These are phyloP conservation scores for Dyspetes luteomarginatus DNA, from an alignment of 2,888 invertebrate genomes.

Conservation along the genomic window DNA sequence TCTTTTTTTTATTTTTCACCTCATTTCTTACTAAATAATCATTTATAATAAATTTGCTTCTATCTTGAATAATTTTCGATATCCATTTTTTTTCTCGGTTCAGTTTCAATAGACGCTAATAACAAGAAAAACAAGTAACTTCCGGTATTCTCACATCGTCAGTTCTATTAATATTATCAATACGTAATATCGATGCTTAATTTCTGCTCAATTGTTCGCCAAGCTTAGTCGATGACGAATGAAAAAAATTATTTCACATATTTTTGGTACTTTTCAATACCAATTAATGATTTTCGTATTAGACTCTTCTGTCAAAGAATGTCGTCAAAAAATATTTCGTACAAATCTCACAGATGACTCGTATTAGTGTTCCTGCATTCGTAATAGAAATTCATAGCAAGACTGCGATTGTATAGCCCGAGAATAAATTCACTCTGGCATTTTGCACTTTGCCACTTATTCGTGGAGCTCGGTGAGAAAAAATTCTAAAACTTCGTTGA, in stretches of 20 bases:
- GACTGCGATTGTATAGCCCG: background rate
- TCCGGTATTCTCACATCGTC: no score
- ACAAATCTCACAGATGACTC: background rate
- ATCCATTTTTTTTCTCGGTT: background rate
- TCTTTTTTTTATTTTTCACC: no score
- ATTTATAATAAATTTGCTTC: background rate
- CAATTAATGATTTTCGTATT: slow-evolving; percentile 6
- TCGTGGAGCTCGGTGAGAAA: no score
- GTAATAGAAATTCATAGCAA: background rate
- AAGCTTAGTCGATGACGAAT: background rate
- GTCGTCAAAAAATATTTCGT: background rate
- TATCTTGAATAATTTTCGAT: background rate
- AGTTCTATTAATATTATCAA: background rate
- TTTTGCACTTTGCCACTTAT: no score
- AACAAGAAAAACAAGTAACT: no score
- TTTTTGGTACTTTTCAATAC: background rate
- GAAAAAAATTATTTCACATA: background rate
- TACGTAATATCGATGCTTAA: background rate
- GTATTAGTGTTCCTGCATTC: background rate
- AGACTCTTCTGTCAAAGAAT: background rate
- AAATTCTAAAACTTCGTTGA: no score
- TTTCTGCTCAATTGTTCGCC: background rate
- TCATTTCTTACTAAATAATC: no score
- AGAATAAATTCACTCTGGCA: slow-evolving; percentile 5
- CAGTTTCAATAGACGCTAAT: no score